Base-by-base conservation (phyloP, 1,140 invertebrate genomes). In the Cyrtorhinus lividipennis region DNA sequence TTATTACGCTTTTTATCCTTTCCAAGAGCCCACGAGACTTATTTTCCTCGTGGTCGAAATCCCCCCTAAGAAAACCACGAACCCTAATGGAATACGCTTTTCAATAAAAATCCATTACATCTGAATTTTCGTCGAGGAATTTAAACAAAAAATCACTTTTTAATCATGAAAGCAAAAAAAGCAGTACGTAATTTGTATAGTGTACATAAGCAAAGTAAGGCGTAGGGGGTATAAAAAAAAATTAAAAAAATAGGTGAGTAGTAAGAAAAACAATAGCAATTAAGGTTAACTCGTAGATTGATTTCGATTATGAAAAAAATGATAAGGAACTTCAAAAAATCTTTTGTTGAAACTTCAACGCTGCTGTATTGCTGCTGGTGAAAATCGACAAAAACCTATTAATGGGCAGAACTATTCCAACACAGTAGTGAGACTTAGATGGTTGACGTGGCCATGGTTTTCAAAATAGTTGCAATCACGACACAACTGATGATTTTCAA, bases 51-150 rank as follows among this genome's bases (percentile, higher is more conserved):
- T 20, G 48, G 48, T 13, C 20, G 18, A 53, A 53, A 22, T 13
- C 48, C 48, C 20, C n/a, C n/a, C n/a, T n/a, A n/a, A n/a, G n/a
- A n/a, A n/a, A n/a, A n/a, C n/a, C n/a, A n/a, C n/a, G n/a, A n/a
- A n/a, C n/a, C n/a, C n/a, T n/a, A n/a, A 53, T 22, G 48, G 48
- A 22, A 53, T 53, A 53, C 48, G 48, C 48, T 53, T 53, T 53
- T 53, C 18, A 10, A 10, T 15, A 53, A 44, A 44, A 53, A 53
- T 15, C 20, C 48, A 53, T 53, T 53, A 38, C 30, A 53, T 13
- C 48, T 10, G 18, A 53, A 53, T 20, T 53, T 53, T 53, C 20
- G 48, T 53, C 12, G 12, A 53, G 10, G 20, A 53, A 53, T 15
- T 10, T 15, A 53, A 53, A 53, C 20, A 10, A 20, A n/a, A n/a